Evolutionary conservation across 1,140 invertebrate genomes (phyloP), one percentile per base, ranked within the genome.

Genomic region (Condylostylus longicornis): DNA sequence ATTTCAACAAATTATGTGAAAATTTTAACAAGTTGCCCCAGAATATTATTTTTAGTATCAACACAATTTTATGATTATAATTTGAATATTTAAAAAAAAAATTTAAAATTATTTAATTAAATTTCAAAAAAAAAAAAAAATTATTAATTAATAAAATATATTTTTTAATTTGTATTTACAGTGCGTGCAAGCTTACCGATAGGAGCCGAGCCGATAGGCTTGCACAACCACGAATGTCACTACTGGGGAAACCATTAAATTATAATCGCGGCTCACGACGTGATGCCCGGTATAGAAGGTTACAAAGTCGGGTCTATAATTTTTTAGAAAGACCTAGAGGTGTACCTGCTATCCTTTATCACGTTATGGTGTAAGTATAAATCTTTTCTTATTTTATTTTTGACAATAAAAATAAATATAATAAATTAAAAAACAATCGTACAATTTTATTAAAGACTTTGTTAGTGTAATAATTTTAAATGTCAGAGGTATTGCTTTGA

Each of bases 311-410:
- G 62, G 73, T 91, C 57, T 91, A 93, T 70, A 93, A 93, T 68
- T 93, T 93, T 65, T 73, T 94, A 54, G 89, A 94, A 68, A 67
- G 88, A 56, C 88, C 89, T 37, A 72, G 87, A 46, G 82, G 83
- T 44, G 71, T 76, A 58, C 77, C 75, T 58, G 82, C 85, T 40
- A 75, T 88, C 54, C 67, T 79, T 45, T 94, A 94, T 69, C 89
- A 93, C 70, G 74, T 93, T 62, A 66, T 85, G 53, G 82, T 93
- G 88, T 94, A 76, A 91, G 87, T 75, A 58, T 38, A 7, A 15
- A 30, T 7, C 13, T 7, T 30, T 12, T 30, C 7, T 30, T 23
- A 5, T 23, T 23, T 23, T 23, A 23, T 6, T 23, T 23, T 23
- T 23, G 5, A 10, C 10, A 27, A 4, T 27, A 10, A 5, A 13